Evolutionary conservation across 2,888 invertebrate species (phyloP).

Genomic region (Nectonema munidae): DNA sequence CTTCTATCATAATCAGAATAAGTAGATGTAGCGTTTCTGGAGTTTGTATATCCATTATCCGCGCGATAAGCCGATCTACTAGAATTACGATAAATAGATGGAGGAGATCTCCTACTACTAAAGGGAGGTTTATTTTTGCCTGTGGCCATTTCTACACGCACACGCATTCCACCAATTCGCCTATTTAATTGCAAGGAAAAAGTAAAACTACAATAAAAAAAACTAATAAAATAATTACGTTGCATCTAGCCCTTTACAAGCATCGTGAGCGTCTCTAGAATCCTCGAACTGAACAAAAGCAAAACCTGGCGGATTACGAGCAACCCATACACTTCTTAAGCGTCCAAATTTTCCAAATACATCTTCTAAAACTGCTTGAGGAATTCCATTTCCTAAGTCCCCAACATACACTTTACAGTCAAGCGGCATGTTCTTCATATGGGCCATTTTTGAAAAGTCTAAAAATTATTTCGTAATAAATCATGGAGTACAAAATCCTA

Average conservation of each 20-base stretch:
- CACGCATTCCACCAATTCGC: conserved; percentile 24
- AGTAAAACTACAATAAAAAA: not conserved
- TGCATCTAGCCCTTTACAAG: conserved; percentile 25
- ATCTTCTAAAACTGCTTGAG: conserved; percentile 53
- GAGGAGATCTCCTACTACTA: too few relatives aligned
- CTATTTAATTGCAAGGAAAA: conserved; percentile 17
- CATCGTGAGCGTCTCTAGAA: conserved; percentile 34
- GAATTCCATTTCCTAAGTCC: conserved; percentile 55
- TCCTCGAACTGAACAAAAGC: conserved; percentile 30
- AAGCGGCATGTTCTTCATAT: conserved; percentile 33
- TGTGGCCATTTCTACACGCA: conserved; percentile 24
- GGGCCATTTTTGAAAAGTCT: too few relatives aligned
- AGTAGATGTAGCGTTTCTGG: too few relatives aligned
- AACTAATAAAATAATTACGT: conserved; percentile 29
- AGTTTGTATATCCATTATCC: too few relatives aligned
- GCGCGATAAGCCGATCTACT: too few relatives aligned
- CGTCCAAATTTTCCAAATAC: conserved; percentile 56
- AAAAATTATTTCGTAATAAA: too few relatives aligned
- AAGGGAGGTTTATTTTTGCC: conserved; percentile 21
- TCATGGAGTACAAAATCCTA: too few relatives aligned
- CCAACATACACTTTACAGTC: conserved; percentile 71
- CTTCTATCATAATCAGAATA: too few relatives aligned
- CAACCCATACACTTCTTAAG: conserved; percentile 64
- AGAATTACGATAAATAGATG: too few relatives aligned
- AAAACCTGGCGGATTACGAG: conserved; percentile 48